A percentile compares a stretch with the other conserved stretches of the same genome.
phyloP scores from a whole-genome alignment of 2,113 vertebrate genomes.

The Ailurus styani region DNA sequence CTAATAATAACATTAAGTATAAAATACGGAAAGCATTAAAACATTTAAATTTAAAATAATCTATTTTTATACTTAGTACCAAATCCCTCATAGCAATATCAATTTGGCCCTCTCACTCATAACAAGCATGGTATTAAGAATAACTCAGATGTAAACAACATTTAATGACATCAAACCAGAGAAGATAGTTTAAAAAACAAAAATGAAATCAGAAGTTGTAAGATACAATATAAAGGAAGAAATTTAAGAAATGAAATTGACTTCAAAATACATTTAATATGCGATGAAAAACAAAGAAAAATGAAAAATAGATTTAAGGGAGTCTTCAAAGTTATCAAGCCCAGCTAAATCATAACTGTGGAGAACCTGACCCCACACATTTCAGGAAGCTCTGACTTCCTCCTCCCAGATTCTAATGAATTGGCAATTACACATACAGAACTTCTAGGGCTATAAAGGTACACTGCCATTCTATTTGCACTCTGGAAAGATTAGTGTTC shows the following conservation, averaged over 20 bases:
- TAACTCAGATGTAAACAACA: not conserved
- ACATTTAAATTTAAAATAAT: slow-evolving; percentile 24
- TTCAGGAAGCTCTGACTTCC: not conserved
- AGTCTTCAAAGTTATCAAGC: not conserved
- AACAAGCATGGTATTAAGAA: not conserved
- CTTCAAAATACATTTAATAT: not conserved
- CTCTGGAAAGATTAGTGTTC: not conserved
- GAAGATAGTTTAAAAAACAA: not conserved
- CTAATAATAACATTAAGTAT: not conserved
- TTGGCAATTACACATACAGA: not conserved
- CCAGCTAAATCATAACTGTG: not conserved
- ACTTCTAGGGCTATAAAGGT: not conserved
- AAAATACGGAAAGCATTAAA: not conserved
- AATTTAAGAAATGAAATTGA: slow-evolving; percentile 19
- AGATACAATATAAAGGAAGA: not conserved
- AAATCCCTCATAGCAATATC: not conserved
- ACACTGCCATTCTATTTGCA: not conserved
- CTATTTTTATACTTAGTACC: not conserved
- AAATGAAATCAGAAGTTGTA: not conserved
- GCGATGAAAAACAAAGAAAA: not conserved
- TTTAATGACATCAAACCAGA: not conserved
- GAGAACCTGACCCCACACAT: not conserved
- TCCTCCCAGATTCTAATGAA: not conserved
- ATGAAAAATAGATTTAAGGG: not conserved
- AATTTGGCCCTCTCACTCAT: not conserved